Conservation (phyloP, 2,113 vertebrate genomes). For the Tetraodon nigroviridis region DNA sequence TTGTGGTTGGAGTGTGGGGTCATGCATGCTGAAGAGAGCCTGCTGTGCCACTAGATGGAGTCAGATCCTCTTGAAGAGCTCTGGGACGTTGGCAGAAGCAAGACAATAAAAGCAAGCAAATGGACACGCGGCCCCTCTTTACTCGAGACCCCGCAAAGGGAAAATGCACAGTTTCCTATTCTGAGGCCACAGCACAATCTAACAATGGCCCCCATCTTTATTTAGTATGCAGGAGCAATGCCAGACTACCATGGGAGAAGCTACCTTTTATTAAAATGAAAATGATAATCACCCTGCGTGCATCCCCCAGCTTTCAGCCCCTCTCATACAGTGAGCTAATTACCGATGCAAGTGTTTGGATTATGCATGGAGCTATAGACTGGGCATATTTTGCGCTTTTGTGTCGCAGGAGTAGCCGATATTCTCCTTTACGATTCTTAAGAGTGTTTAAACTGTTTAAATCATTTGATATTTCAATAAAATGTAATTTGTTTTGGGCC, state of each 20-base stretch:
- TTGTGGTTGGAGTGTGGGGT: constrained; percentile 9
- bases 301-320: constrained; percentile 37
- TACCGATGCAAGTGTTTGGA: constrained; percentile 34
- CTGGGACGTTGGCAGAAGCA: constrained; percentile 34
- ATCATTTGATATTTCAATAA: no score
- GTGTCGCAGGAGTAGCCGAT: no score
- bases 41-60: constrained; percentile 77
- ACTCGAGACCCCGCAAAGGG: constrained; percentile 32
- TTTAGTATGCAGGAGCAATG: constrained; percentile 27
- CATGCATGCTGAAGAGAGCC: constrained; percentile 48
- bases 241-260: constrained; percentile 45
- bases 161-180: constrained; percentile 37
- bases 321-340: constrained; percentile 54
- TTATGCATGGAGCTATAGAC: constrained; percentile 14
- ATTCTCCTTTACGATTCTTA: no score
- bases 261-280: constrained; percentile 63
- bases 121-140: constrained; percentile 35
- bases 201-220: constrained; percentile 24
- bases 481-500: no score
- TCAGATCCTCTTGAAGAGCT: constrained; percentile 73
- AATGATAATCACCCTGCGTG: constrained; percentile 53
- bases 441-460: no score
- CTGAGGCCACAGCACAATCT: constrained; percentile 41
- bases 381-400: no score
- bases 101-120: constrained; percentile 49